phyloP scores from a whole-genome alignment of 2,113 vertebrate species.

The Columba livia region DNA sequence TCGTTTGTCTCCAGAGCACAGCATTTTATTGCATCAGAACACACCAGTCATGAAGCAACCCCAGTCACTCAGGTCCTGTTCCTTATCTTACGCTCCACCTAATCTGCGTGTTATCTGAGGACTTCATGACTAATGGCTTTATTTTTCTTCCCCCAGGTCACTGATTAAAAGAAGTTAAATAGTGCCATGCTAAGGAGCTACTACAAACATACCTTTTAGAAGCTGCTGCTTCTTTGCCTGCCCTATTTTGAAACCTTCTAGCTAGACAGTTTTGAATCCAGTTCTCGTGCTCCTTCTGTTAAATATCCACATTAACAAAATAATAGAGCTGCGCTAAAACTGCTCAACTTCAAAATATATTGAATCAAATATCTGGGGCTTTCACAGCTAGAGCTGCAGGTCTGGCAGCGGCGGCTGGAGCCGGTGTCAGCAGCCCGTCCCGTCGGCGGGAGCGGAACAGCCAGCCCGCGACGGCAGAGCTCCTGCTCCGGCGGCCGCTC shows the following conservation, averaged over 20 bases:
- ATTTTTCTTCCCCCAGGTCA: background rate
- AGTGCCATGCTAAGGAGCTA: background rate
- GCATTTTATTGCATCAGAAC: constrained; percentile 31
- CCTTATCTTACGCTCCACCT: constrained; percentile 36
- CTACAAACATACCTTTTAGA: constrained; percentile 36
- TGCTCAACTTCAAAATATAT: background rate
- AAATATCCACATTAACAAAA: background rate
- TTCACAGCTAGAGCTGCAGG: background rate
- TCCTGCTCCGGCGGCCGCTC: background rate
- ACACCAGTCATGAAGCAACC: background rate
- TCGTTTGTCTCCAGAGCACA: background rate
- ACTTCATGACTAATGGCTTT: constrained; percentile 39
- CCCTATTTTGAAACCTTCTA: background rate
- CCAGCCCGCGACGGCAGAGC: background rate
- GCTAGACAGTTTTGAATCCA: background rate
- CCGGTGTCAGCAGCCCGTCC: background rate
- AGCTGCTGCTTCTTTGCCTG: background rate
- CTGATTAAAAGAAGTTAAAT: constrained; percentile 57
- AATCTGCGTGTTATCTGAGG: constrained; percentile 21
- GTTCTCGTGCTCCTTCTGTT: background rate
- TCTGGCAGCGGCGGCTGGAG: background rate
- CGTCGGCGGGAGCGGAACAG: accelerated
- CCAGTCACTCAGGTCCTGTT: background rate
- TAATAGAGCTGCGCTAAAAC: background rate
- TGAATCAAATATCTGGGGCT: background rate